Base-by-base conservation (phyloP, 2,113 vertebrate genomes). In the Numenius arquata region DNA sequence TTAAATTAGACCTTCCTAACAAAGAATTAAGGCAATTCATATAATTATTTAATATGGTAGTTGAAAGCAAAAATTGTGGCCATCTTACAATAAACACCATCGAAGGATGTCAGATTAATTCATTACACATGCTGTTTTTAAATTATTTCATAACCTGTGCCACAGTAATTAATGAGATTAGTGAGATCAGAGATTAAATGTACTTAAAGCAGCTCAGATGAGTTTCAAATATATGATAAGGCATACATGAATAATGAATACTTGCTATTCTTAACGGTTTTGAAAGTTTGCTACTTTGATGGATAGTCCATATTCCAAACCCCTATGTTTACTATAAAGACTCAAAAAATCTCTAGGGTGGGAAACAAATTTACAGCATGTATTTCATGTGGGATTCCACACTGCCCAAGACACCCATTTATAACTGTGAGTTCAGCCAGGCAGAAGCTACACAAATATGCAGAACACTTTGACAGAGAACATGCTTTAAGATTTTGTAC, bases 161-260 rank as follows among this genome's bases (percentile, higher is more conserved):
- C 80, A 89, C 53, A 84, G 75, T 90, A 93, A 93, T 85, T 89
- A 89, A 95, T 80, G 76, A 89, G 72, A 90, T 95, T 84, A 92
- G 38, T 72, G 75, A 95, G 9, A 97, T 84, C 47, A 90, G 79
- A 84, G 72, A 90, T 84, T 84, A 95, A 90, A 84, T 40, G 41
- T 41, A 63, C 52, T 90, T 81, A 89, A 74, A 83, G 67, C 26
- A 76, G 62, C 66, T 94, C 45, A 83, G 81, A 90, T 56, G 50
- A 95, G 93, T 88, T 97, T 95, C 40, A 86, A 93, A 76, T 74
- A 36, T 62, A 50, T 41, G 30, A 85, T 86, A 86, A 88, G 38
- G 72, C 84, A 92, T 71, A 67, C 26, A 86, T 59, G 50, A 88
- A 88, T 47, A 92, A 90, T 53, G 71, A 94, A 85, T 26, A 72